These are phyloP conservation scores for Malacoraja senta DNA, from an alignment of 2,797 vertebrate genomes.

Conservation along the genomic window DNA sequence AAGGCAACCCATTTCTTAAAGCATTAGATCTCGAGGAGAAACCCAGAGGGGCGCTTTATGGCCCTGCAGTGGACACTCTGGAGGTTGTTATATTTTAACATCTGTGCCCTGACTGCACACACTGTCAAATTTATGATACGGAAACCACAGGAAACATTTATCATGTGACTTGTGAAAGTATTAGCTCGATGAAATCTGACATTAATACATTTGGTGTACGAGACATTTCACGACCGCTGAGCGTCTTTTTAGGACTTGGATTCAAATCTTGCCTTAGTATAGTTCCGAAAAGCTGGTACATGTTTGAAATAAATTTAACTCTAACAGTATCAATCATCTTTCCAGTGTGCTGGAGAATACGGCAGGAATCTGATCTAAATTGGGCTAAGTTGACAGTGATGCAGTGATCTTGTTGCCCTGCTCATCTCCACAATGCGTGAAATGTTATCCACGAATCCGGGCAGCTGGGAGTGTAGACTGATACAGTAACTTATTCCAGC, in stretches of 20 bases:
- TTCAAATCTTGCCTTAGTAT: not conserved
- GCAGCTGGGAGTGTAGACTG: not conserved
- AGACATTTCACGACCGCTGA: not conserved
- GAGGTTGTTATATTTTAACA: conserved; percentile 35
- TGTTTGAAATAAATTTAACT: not conserved
- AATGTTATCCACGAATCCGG: not conserved
- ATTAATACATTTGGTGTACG: not conserved
- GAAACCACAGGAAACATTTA: conserved; percentile 3
- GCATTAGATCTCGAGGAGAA: not conserved
- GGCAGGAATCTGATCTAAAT: not conserved
- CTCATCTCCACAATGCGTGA: not conserved
- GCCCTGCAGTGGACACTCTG: not conserved
- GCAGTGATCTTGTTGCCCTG: not conserved
- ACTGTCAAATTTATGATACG: not conserved
- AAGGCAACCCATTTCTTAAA: conserved; percentile 12
- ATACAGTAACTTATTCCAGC: not conserved
- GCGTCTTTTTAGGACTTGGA: not conserved
- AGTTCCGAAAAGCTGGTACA: not conserved
- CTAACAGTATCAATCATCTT: not conserved
- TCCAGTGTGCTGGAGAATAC: not conserved
- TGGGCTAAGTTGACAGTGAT: not conserved
- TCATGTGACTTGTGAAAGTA: not conserved
- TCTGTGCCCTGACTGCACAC: not conserved
- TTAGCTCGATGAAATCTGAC: conserved; percentile 2
- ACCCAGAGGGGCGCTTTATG: not conserved